phyloP scores from a whole-genome alignment of 2,113 vertebrate species.

The Echinops telfairi region DNA sequence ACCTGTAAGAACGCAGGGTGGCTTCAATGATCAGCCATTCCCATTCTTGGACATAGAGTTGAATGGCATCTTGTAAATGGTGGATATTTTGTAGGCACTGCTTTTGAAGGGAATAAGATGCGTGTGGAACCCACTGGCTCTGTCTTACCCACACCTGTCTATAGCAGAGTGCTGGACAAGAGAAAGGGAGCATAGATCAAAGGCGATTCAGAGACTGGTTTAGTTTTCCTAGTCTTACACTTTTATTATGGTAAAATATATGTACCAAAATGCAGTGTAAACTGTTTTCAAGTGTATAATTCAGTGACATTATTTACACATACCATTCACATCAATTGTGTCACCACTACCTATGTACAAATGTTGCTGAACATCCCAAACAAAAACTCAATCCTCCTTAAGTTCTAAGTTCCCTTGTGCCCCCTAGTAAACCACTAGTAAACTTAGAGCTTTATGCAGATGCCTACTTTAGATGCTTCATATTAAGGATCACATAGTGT shows the following conservation, averaged over 20 bases:
- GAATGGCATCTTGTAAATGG: slow-evolving; percentile 20
- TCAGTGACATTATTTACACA: background rate
- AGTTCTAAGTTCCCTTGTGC: background rate
- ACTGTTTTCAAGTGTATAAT: background rate
- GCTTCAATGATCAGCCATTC: background rate
- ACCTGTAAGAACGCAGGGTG: background rate
- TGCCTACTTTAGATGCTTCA: background rate
- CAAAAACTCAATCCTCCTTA: background rate
- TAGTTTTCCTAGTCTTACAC: background rate
- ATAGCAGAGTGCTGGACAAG: background rate
- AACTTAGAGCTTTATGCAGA: background rate
- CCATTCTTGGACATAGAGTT: background rate
- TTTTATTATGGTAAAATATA: background rate
- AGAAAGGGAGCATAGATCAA: slow-evolving; percentile 2
- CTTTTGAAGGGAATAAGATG: slow-evolving; percentile 1
- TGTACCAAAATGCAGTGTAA: background rate
- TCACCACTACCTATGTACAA: background rate
- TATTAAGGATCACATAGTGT: background rate
- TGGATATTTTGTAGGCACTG: background rate
- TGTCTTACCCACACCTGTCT: background rate
- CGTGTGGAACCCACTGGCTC: background rate
- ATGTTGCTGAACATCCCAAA: background rate
- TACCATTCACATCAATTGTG: background rate
- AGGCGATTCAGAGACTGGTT: slow-evolving; percentile 5
- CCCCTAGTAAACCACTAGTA: background rate